Percentiles rank a stretch among this genome's conserved stretches.
Conservation (phyloP, 2,797 vertebrate genomes). For the Sandelia bainsii region DNA sequence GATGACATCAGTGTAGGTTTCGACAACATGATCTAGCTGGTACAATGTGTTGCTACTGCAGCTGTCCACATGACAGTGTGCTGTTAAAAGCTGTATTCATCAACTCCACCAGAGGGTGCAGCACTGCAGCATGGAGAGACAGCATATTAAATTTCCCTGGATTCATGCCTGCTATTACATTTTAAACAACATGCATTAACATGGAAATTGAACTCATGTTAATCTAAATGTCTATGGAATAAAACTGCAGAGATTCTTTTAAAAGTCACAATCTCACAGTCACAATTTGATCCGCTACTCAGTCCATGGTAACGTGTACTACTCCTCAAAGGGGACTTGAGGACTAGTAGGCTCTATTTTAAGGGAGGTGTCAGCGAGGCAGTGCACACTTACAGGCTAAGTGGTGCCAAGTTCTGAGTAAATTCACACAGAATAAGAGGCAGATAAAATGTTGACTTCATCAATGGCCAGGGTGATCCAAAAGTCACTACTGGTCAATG, state of each 20-base stretch:
- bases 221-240: neutral
- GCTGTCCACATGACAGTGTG: constrained; percentile 19
- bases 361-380: constrained; percentile 74
- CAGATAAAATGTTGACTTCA: neutral
- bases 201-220: neutral
- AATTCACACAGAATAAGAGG: constrained; percentile 64
- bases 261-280: neutral
- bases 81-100: constrained; percentile 52
- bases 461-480: constrained; percentile 7
- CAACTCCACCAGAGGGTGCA: constrained; percentile 82
- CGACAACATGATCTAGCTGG: constrained; percentile 24
- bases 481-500: constrained; percentile 28
- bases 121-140: constrained; percentile 51
- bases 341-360: constrained; percentile 83
- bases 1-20: constrained; percentile 7
- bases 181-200: constrained; percentile 15
- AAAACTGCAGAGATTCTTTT: constrained; percentile 4
- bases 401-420: constrained; percentile 64
- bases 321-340: constrained; percentile 61
- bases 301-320: constrained; percentile 36
- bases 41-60: constrained; percentile 22
- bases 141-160: constrained; percentile 45
- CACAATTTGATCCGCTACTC: constrained; percentile 3
- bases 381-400: constrained; percentile 65
- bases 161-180: constrained; percentile 10